Conservation (phyloP, 2,888 invertebrate species). For the Dromius quadrimaculatus region DNA sequence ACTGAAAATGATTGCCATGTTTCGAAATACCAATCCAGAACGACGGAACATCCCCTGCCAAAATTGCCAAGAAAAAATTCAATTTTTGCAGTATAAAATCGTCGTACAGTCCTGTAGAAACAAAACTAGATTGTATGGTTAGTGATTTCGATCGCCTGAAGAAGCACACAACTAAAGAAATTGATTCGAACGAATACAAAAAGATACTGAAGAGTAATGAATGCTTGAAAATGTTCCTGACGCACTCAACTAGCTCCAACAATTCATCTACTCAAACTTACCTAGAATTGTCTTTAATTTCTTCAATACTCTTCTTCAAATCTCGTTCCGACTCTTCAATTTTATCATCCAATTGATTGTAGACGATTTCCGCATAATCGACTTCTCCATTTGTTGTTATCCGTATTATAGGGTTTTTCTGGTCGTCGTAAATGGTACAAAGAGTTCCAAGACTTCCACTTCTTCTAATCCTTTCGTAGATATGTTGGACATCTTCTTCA, state of each 20-base stretch:
- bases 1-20: no score
- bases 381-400: background rate
- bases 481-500: constrained; percentile 1
- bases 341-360: background rate
- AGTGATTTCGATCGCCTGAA: no score
- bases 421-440: constrained; percentile 19
- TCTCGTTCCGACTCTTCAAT: constrained; percentile 29
- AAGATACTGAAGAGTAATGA: background rate
- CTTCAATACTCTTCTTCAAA: constrained; percentile 28
- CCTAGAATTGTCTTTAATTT: constrained; percentile 52
- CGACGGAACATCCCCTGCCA: no score
- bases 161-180: no score
- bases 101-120: no score
- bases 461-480: constrained; percentile 12
- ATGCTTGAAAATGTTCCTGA: background rate
- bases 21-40: no score
- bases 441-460: background rate
- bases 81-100: no score
- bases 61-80: no score
- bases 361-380: background rate
- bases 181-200: no score
- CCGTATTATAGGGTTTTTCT: background rate
- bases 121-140: no score
- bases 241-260: background rate
- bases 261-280: constrained; percentile 54